Evolutionary conservation across 2,797 vertebrate species (phyloP).

Genomic region (Knipowitschia caucasica): DNA sequence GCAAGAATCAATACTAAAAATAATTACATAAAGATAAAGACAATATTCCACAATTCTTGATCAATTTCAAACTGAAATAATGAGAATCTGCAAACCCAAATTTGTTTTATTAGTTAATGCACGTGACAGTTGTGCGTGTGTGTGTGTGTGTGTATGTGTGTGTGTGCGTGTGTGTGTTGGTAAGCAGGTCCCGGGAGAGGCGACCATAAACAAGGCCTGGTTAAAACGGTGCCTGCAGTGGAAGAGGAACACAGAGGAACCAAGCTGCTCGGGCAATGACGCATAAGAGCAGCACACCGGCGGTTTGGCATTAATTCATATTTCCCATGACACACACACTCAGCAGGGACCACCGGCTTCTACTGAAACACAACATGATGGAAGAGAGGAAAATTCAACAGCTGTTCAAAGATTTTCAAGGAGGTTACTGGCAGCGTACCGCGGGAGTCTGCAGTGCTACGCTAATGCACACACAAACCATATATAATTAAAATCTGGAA

Average conservation of each 20-base stretch:
- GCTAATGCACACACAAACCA: neutral
- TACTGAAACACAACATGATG: neutral
- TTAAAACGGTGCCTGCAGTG: constrained; percentile 22
- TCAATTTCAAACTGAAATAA: too few species aligned
- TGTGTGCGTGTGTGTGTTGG: constrained; percentile 32
- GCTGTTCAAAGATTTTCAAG: constrained; percentile 5
- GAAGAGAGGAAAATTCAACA: constrained; percentile 4
- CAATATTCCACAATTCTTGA: too few species aligned
- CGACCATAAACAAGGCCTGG: constrained; percentile 14
- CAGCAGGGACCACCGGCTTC: constrained; percentile 1
- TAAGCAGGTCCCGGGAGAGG: constrained; percentile 10
- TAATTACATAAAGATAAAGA: too few species aligned
- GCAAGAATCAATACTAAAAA: too few species aligned
- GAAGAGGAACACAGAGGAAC: constrained; percentile 2
- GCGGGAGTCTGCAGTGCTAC: neutral
- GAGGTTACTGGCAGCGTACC: neutral
- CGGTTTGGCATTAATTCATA: constrained; percentile 18
- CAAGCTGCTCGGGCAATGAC: constrained; percentile 3
- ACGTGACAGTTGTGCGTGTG: too few species aligned
- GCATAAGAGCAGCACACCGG: constrained; percentile 6
- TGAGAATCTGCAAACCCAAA: constrained; percentile 28
- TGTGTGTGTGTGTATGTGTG: constrained; percentile 25
- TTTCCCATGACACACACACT: constrained; percentile 19
- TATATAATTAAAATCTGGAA: constrained; percentile 2
- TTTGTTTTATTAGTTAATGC: constrained; percentile 27